Base-by-base conservation (phyloP, 1,140 invertebrate species). In the Drosophila watanabei region DNA sequence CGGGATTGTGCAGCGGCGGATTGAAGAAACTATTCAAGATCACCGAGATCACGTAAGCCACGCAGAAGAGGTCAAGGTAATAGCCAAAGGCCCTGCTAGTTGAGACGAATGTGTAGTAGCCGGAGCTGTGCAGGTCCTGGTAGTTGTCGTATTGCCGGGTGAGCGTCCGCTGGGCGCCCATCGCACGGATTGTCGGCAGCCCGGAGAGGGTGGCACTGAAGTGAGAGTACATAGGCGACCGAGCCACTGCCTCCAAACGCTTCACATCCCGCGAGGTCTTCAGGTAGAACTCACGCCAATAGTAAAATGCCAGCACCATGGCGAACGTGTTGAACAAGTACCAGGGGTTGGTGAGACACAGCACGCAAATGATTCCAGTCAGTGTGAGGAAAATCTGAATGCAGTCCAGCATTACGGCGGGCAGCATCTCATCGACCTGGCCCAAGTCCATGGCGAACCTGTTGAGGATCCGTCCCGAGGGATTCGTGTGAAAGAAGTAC, bases 191-290 rank as follows among this genome's bases (percentile, higher is more conserved):
- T 0, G 97, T 97, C 14, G 95, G 94, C 14, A 98, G 87, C 11
- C 97, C 97, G 79, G 95, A 94, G 9, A 98, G 69, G 0, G 96
- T 95, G 2, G 96, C 94, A 54, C 95, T 96, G 0, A 98, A 93
- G 65, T 97, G 96, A 4, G 96, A 96, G 84, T 97, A 97, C 16
- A 98, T 95, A 4, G 97, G 97, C 88, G 96, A 96, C 56, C 96
- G 94, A 56, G 95, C 96, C 96, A 93, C 73, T 56, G 96, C 97
- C 95, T 99, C 98, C 64, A 98, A 94, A 66, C 98, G 95, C 93
- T 98, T 98, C 30, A 98, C 94, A 93, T 96, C 97, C 51, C 97
- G 94, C 35, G 97, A 97, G 0, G 97, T 97, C 33, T 94, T 94
- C 11, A 99, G 94, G 92, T 98, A 99, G 87, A 97, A 96, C 45